phyloP scores from a whole-genome alignment of 2,888 invertebrate genomes.

The Monochamus alternatus region DNA sequence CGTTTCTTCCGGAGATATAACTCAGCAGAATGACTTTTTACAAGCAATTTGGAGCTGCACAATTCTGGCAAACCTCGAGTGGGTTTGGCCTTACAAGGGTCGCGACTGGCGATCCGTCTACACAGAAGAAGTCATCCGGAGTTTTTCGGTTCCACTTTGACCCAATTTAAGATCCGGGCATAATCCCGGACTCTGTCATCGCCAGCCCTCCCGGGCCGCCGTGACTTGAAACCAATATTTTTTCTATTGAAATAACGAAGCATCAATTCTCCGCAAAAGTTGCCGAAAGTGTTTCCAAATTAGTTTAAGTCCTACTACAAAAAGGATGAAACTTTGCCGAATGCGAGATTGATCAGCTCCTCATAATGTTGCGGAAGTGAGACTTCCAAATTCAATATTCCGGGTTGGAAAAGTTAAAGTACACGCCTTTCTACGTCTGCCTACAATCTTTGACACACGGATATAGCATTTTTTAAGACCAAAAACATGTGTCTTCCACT shows the following conservation, averaged over 20 bases:
- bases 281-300: slow-evolving; percentile 40
- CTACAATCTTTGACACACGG: too few relatives aligned
- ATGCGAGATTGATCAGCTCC: slow-evolving; percentile 22
- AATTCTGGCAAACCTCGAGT: slow-evolving; percentile 40
- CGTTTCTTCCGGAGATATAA: slow-evolving; percentile 22
- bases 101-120: slow-evolving; percentile 27
- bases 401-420: slow-evolving; percentile 20
- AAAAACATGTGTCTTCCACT: too few relatives aligned
- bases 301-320: slow-evolving; percentile 39
- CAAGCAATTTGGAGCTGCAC: slow-evolving; percentile 41
- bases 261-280: slow-evolving; percentile 36
- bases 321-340: slow-evolving; percentile 47
- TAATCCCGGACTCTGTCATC: slow-evolving; percentile 52
- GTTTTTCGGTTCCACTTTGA: slow-evolving; percentile 52
- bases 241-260: slow-evolving; percentile 52
- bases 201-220: slow-evolving; percentile 46
- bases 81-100: slow-evolving; percentile 41
- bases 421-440: too few relatives aligned
- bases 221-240: slow-evolving; percentile 58
- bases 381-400: slow-evolving; percentile 24
- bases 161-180: slow-evolving; percentile 52
- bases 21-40: slow-evolving; percentile 44
- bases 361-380: slow-evolving; percentile 7
- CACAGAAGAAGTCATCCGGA: slow-evolving; percentile 44
- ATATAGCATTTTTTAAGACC: too few relatives aligned